A percentile compares a stretch with the other conserved stretches of the same genome.
phyloP scores from a whole-genome alignment of 2,888 invertebrate species.

The Rosalia funebris region DNA sequence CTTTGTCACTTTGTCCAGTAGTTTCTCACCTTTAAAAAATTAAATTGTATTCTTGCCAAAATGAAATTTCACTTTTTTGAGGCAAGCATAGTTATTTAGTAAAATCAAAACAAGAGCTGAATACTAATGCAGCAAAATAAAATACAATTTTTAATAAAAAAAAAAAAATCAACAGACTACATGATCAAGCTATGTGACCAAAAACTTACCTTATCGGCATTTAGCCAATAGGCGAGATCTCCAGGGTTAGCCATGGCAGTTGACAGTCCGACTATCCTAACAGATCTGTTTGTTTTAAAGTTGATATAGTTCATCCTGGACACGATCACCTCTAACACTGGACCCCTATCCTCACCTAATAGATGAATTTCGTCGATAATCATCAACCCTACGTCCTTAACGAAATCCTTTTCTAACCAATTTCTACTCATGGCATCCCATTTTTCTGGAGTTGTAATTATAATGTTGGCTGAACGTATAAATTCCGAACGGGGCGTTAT shows the following conservation, averaged over 20 bases:
- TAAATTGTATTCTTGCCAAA: too few species aligned
- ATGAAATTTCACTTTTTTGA: too few species aligned
- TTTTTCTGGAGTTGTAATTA: slow-evolving; percentile 99
- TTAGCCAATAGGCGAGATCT: slow-evolving; percentile 96
- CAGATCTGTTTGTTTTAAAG: slow-evolving; percentile 82
- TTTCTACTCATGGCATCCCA: slow-evolving; percentile 99
- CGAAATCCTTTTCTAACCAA: slow-evolving; percentile 97
- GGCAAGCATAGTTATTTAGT: too few species aligned
- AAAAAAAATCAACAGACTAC: too few species aligned
- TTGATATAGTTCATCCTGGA: slow-evolving; percentile 97
- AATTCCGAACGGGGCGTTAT: slow-evolving; percentile 87
- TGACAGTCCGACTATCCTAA: slow-evolving; percentile 94
- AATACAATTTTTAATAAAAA: too few species aligned
- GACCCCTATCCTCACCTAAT: slow-evolving; percentile 89
- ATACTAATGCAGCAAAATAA: too few species aligned
- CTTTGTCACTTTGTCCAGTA: too few species aligned
- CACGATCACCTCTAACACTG: slow-evolving; percentile 96
- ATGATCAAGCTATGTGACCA: too few species aligned
- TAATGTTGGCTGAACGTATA: slow-evolving; percentile 86
- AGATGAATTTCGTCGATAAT: slow-evolving; percentile 99
- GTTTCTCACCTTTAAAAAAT: too few species aligned
- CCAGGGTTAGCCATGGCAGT: slow-evolving; percentile 98
- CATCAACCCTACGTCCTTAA: slow-evolving; percentile 88
- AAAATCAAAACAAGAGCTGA: too few species aligned
- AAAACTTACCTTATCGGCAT: slow-evolving; percentile 71